phyloP scores from a whole-genome alignment of 2,113 vertebrate species.

The Ophiodon elongatus region DNA sequence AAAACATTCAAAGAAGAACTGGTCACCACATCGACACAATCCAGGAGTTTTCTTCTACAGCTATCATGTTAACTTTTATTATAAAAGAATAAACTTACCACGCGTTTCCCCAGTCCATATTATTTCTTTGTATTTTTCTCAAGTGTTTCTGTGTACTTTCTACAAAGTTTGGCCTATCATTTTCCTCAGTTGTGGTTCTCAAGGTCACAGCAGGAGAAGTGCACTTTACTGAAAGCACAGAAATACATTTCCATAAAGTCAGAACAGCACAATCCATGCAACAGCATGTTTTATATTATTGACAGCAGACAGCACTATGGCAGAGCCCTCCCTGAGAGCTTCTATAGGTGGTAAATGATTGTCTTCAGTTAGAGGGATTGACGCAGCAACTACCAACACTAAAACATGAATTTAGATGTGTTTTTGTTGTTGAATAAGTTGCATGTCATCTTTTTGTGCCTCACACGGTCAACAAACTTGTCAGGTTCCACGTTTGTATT shows the following conservation, averaged over 20 bases:
- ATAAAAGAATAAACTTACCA: background rate
- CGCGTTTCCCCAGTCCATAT: background rate
- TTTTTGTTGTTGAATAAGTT: background rate
- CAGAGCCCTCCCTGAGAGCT: conserved; percentile 18
- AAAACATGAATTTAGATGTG: background rate
- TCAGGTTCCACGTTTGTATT: background rate
- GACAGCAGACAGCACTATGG: background rate
- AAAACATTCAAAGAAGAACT: conserved; percentile 6
- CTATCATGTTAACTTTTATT: background rate
- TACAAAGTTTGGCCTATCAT: background rate
- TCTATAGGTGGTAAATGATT: background rate
- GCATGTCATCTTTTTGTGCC: background rate
- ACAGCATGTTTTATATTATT: background rate
- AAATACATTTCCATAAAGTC: background rate
- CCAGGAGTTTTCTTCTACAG: background rate
- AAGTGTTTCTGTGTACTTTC: background rate
- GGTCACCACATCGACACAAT: background rate
- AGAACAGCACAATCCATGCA: background rate
- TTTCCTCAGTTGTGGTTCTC: background rate
- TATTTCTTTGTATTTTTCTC: background rate
- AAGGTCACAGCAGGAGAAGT: background rate
- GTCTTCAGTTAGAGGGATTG: background rate
- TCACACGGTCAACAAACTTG: background rate
- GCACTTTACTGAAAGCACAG: background rate
- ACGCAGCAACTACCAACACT: background rate